These are phyloP conservation scores for Pluvianellus socialis DNA, from an alignment of 2,113 vertebrate genomes.

Conservation along the genomic window DNA sequence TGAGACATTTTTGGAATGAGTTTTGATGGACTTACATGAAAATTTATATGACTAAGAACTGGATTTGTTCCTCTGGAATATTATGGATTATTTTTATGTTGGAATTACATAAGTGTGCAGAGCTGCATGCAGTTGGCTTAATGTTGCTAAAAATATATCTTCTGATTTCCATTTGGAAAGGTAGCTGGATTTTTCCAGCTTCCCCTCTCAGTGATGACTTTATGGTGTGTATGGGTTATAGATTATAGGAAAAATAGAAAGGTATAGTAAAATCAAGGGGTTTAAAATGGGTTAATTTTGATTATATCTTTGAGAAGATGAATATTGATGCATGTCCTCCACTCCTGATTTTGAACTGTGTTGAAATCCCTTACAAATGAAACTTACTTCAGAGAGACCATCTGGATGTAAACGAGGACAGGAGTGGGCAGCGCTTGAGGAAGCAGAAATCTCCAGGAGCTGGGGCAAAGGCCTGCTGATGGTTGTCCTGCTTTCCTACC, in stretches of 20 bases:
- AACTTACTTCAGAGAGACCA: background rate
- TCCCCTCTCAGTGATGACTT: slow-evolving; percentile 68
- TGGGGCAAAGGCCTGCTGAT: slow-evolving; percentile 17
- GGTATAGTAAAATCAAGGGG: slow-evolving; percentile 40
- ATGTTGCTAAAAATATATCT: slow-evolving; percentile 78
- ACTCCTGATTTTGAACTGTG: background rate
- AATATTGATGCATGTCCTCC: background rate
- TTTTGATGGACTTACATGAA: slow-evolving; percentile 80
- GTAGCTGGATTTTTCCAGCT: slow-evolving; percentile 63
- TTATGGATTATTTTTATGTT: slow-evolving; percentile 82
- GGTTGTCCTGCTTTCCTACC: slow-evolving; percentile 2
- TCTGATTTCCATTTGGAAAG: slow-evolving; percentile 75
- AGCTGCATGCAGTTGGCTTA: slow-evolving; percentile 76
- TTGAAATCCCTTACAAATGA: background rate
- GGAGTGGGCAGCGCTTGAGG: background rate
- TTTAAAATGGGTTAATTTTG: slow-evolving; percentile 63
- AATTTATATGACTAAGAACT: slow-evolving; percentile 79
- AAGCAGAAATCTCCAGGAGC: background rate
- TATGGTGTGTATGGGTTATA: slow-evolving; percentile 64
- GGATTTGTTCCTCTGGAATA: slow-evolving; percentile 81
- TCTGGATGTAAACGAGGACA: slow-evolving; percentile 17
- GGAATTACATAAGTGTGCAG: slow-evolving; percentile 78
- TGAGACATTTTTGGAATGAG: slow-evolving; percentile 79
- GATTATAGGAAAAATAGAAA: slow-evolving; percentile 67
- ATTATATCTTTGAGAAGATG: slow-evolving; percentile 1